Percentiles rank a stretch among this genome's conserved stretches.
phyloP scores from a whole-genome alignment of 2,797 vertebrate genomes.

The Saxicola maurus region DNA sequence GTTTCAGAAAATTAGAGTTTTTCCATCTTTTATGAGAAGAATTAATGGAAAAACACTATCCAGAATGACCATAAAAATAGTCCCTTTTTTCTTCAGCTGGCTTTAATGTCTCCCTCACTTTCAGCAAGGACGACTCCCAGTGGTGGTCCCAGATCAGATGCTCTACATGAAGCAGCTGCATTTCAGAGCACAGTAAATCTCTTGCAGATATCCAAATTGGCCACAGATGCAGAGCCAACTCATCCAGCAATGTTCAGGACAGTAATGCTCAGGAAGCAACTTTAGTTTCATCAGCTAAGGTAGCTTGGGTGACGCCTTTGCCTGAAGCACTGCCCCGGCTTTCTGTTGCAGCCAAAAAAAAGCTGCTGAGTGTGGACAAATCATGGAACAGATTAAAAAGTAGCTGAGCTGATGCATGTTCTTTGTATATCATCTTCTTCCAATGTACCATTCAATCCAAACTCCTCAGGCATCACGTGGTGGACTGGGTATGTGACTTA shows the following conservation, averaged over 20 bases:
- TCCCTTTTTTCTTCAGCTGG: background rate
- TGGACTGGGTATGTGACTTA: background rate
- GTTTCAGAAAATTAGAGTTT: background rate
- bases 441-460: background rate
- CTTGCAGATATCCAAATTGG: background rate
- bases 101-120: constrained; percentile 4
- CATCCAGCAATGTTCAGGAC: background rate
- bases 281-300: constrained; percentile 55
- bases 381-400: constrained; percentile 52
- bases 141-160: background rate
- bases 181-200: background rate
- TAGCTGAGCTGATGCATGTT: constrained; percentile 27
- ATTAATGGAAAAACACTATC: background rate
- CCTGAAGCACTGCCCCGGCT: constrained; percentile 14
- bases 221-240: constrained; percentile 8
- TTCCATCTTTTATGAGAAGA: background rate
- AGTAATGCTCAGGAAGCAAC: constrained; percentile 39
- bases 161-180: background rate
- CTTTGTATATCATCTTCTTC: background rate
- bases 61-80: background rate
- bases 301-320: constrained; percentile 54
- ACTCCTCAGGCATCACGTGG: background rate
- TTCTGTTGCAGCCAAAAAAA: constrained; percentile 45
- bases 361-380: constrained; percentile 59
- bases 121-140: background rate